Evolutionary conservation across 2,888 invertebrate genomes (phyloP), one percentile per base, ranked within the genome.

Genomic region (Eretmocerus hayati): DNA sequence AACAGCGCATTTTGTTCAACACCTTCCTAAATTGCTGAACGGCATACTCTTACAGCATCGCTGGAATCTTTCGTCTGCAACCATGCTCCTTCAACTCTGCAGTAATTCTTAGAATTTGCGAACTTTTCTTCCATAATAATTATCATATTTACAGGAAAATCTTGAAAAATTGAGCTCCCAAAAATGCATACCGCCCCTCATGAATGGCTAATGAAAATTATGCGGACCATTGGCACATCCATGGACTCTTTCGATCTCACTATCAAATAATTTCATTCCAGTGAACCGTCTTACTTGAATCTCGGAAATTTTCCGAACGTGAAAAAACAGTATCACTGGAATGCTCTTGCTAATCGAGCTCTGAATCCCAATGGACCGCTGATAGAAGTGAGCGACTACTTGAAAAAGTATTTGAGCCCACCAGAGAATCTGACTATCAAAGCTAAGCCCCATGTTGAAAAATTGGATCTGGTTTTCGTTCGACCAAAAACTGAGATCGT

Each of bases 341-440:
- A 68, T 50, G 48, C 51, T 15, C 30, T 68, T 16, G 50, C 62
- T 1, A 37, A 58, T 54, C 61, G 68, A 5, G 64, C 62, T 2
- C 26, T 67, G 2, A 50, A 66, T 55, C 62, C 62, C 5, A 43
- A 59, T 3, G 48, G 53, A n/a, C 53, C 62, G 5, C 38, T 67
- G n/a, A 57, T 61, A 26, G 46, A 55, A 2, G 46, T 61, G 22
- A 49, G 58, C 2, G 52, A 58, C 30, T 50, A 60, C 39, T 39
- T 67, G 5, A 53, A 47, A 33, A 44, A 59, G 13, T 42, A 56
- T 35, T 41, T 66, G 4, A 50, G 49, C 30, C 47, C 42, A 16
- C 61, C 62, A 4, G 52, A 57, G 15, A 42, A 39, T 1, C 15
- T 59, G 4, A 53, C 39, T 44, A 41, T 49, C 6, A 57, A 48